A percentile compares a stretch with the other conserved stretches of the same genome.
These are phyloP conservation scores for Linepithema humile DNA, from an alignment of 1,140 invertebrate genomes.

Conservation along the genomic window DNA sequence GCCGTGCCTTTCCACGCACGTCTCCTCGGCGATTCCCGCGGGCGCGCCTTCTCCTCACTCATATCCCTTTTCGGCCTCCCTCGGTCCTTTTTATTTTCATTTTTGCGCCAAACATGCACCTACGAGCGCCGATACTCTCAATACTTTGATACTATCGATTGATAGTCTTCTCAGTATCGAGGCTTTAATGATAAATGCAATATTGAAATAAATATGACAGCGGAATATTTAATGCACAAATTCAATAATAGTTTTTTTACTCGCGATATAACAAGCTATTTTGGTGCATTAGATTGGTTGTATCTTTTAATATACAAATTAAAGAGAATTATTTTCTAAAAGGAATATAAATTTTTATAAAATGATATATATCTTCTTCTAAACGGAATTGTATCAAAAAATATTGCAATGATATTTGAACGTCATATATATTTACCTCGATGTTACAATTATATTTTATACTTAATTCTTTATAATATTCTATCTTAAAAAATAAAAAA, in stretches of 20 bases:
- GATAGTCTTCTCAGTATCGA: background rate
- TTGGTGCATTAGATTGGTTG: background rate
- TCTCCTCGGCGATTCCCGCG: constrained; percentile 51
- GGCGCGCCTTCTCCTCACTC: constrained; percentile 47
- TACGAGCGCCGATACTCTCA: background rate
- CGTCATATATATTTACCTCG: no score
- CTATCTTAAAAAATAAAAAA: background rate
- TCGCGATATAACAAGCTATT: background rate
- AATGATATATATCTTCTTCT: background rate
- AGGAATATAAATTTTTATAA: background rate
- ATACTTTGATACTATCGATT: background rate
- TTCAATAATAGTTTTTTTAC: background rate
- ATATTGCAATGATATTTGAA: no score
- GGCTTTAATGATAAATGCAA: no score
- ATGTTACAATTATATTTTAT: no score
- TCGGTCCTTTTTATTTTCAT: constrained; percentile 30
- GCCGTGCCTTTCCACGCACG: constrained; percentile 45
- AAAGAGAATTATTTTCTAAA: background rate
- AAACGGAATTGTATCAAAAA: background rate
- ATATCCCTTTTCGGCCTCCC: constrained; percentile 10
- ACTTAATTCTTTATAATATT: background rate
- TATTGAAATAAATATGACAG: background rate
- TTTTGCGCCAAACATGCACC: constrained; percentile 1
- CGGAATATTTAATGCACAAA: background rate
- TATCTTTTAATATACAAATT: background rate